Evolutionary conservation across 2,888 invertebrate species (phyloP), one percentile per base, ranked within the genome.

Genomic region (Trichogramma evanescens): DNA sequence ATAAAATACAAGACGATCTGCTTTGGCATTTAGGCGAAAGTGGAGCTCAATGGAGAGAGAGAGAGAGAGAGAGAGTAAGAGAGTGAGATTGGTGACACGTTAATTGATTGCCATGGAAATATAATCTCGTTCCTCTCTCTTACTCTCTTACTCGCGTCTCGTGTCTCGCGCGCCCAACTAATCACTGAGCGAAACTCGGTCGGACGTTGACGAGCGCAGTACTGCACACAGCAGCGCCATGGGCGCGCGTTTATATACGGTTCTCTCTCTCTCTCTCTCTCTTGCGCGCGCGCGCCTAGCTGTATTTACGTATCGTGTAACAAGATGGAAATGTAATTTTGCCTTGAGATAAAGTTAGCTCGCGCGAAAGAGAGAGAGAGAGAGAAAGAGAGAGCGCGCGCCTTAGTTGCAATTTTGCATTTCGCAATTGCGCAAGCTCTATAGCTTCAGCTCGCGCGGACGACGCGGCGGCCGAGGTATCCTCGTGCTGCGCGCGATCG

Each of bases 311-410:
- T 70, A 70, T 71, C 69, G 67, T 66, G 68, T 67, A 69, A 67
- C 61, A 65, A 70, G 71, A 71, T 70, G 68, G 68, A 71, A 71
- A 70, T 70, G 70, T 69, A 71, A 71, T 71, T 70, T 26, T 71
- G 67, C 70, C 26, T 26, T 61, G 62, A 65, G 66, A 71, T 71
- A 68, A 71, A 71, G 69, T 71, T 69, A 70, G 68, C 65, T 61
- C 61, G 67, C 26, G 38, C 44, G 41, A 42, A 26, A n/a, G 26
- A 26, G 26, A 26, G 2, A 26, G 26, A 26, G 3, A 26, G 26
- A 1, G 13, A 13, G 13, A 13, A 2, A 13, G 13, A 13, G 13
- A 1, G 13, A 1, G n/a, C 13, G 2, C 13, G 13, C 26, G 26
- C 26, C 26, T 26, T 26, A 26, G 26, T 26, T 26, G 26, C 26